Evolutionary conservation across 1,140 invertebrate species (phyloP), one percentile per base, ranked within the genome.

Genomic region (Stenopsyche tienmushanensis): DNA sequence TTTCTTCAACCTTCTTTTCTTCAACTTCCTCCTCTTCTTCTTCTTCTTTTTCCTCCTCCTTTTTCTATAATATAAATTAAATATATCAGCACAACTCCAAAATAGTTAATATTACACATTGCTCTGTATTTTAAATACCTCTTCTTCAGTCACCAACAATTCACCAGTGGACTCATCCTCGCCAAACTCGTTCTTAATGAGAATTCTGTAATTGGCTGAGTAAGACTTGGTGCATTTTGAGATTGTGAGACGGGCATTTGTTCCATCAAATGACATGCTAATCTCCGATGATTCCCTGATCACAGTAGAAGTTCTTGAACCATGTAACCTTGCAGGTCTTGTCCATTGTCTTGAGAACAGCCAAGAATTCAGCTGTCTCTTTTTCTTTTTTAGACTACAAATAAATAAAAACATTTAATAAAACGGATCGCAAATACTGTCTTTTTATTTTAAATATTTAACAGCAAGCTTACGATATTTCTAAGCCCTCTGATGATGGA

Each of bases 251-350:
- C 86, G 84, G 23, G 91, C 90, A 29, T 86, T 87, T 39, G 85
- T 87, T n/a, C 92, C 91, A 77, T 95, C 91, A 74, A 94, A 94
- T 1, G 85, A 85, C 8, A 82, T 83, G 47, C 81, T 82, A 10
- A 89, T 85, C 65, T 85, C 90, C 5, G 83, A 84, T 0, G 85
- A 85, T 71, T 91, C 86, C 65, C 84, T 86, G 15, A 95, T 84
- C 0, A 88, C 77, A 8, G 85, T 88, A 2, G 85, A n/a, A 84
- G 68, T 93, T 89, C 83, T 89, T 93, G 73, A 89, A 92, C 93
- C 93, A 96, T n/a, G 85, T 89, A 18, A 94, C 84, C 70, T 86
- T 90, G 63, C 89, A 86, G 65, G 88, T 90, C 68, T 89, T 90
- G 72, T 94, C 90, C 1, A 83, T 77, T 55, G 85, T 85, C 68